These are phyloP conservation scores for Colius striatus DNA, from an alignment of 2,113 vertebrate species.

Conservation along the genomic window DNA sequence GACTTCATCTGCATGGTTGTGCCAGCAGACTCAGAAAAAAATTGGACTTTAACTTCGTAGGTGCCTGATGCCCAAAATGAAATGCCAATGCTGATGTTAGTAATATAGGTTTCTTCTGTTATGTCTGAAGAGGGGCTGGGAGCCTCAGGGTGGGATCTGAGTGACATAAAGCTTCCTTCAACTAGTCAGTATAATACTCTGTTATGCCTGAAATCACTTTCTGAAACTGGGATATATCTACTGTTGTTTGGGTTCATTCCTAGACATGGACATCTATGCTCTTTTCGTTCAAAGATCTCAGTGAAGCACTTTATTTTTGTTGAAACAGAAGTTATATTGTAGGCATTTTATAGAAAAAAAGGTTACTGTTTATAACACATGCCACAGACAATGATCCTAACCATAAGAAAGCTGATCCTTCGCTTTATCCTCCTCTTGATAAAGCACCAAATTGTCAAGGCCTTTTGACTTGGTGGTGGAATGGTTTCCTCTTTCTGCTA, in stretches of 20 bases:
- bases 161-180: neutral
- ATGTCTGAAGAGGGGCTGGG: neutral
- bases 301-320: neutral
- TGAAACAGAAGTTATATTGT: neutral
- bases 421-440: neutral
- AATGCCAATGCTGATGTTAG: neutral
- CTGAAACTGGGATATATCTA: neutral
- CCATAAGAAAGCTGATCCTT: neutral
- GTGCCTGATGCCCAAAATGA: neutral
- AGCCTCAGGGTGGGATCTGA: neutral
- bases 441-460: neutral
- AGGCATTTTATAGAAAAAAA: neutral
- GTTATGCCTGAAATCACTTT: neutral
- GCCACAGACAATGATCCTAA: neutral
- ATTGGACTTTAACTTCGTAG: neutral
- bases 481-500: neutral
- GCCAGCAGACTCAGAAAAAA: neutral
- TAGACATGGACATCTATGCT: neutral
- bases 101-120: neutral
- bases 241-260: neutral
- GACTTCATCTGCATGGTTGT: neutral
- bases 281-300: neutral
- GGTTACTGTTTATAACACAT: neutral
- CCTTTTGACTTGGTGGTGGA: neutral
- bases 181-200: neutral